Percentiles rank a stretch among this genome's conserved stretches.
Evolutionary conservation across 2,888 invertebrate species (phyloP).

Genomic region (Torymus aiolomorphi): DNA sequence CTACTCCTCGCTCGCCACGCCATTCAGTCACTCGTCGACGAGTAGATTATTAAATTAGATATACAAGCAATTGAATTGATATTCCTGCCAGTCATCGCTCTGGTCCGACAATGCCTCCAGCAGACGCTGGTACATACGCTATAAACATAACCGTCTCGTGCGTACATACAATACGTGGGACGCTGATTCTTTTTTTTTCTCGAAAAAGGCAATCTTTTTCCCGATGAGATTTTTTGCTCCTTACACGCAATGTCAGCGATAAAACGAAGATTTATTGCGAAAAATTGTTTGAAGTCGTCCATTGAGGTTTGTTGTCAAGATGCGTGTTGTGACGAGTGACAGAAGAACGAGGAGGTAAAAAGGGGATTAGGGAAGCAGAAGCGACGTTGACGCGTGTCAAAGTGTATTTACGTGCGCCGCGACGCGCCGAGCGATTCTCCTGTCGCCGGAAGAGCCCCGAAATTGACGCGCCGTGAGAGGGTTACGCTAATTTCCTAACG

Average conservation of each 20-base stretch:
- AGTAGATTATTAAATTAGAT: constrained; percentile 73
- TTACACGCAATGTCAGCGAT: too few relatives aligned
- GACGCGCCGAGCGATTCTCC: constrained; percentile 12
- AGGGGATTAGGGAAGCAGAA: constrained; percentile 63
- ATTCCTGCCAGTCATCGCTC: constrained; percentile 60
- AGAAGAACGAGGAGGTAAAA: constrained; percentile 9
- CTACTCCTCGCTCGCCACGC: constrained; percentile 24
- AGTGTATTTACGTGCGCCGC: constrained; percentile 54
- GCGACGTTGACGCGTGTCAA: constrained; percentile 67
- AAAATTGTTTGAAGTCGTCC: too few relatives aligned
- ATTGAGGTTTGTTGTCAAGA: too few relatives aligned
- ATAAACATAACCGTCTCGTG: neutral
- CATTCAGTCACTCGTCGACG: constrained; percentile 58
- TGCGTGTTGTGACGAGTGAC: neutral
- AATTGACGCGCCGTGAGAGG: constrained; percentile 50
- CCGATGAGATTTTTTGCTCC: too few relatives aligned
- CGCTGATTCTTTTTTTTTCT: neutral
- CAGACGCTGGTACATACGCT: constrained; percentile 9
- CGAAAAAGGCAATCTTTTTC: too few relatives aligned
- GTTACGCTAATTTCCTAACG: constrained; percentile 55
- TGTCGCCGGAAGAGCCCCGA: constrained; percentile 22
- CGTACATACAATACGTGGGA: constrained; percentile 1
- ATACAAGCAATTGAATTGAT: constrained; percentile 69
- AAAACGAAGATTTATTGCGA: too few relatives aligned
- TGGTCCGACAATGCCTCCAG: constrained; percentile 43